Conservation (phyloP, 2,113 vertebrate genomes). For the Catharus minimus region DNA sequence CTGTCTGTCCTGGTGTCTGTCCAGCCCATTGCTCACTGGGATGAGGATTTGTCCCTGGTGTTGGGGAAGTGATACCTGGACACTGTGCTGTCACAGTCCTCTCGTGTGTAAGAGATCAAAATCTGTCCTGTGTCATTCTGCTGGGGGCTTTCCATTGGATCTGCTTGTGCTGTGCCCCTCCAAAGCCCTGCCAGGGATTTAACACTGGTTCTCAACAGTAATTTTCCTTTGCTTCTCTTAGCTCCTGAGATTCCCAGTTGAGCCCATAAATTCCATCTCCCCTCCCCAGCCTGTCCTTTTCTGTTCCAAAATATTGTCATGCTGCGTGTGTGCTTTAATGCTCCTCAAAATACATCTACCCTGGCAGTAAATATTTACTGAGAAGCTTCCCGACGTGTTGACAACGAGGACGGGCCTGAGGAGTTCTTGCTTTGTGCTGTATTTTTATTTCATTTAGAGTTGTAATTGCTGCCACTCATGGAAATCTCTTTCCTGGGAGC, state of each 20-base stretch:
- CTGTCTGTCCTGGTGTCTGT: background rate
- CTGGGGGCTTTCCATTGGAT: background rate
- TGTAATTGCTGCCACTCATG: background rate
- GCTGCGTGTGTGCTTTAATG: background rate
- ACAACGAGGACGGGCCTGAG: background rate
- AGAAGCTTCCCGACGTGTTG: background rate
- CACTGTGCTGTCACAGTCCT: background rate
- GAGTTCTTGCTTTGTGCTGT: background rate
- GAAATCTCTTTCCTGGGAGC: background rate
- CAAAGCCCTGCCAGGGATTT: background rate
- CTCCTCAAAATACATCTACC: fast-evolving
- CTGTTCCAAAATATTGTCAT: background rate
- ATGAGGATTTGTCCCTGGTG: conserved; percentile 49
- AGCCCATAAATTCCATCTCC: background rate
- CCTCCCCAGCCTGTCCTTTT: background rate
- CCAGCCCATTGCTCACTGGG: background rate
- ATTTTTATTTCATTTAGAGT: background rate
- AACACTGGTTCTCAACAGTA: fast-evolving
- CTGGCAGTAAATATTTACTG: background rate
- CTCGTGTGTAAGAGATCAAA: conserved; percentile 15
- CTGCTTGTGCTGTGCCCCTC: background rate
- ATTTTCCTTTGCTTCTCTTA: background rate
- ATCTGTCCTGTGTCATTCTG: background rate
- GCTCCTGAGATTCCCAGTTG: background rate
- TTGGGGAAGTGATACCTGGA: background rate